Evolutionary conservation across 2,113 vertebrate species (phyloP).

Genomic region (Scytalopus superciliaris): DNA sequence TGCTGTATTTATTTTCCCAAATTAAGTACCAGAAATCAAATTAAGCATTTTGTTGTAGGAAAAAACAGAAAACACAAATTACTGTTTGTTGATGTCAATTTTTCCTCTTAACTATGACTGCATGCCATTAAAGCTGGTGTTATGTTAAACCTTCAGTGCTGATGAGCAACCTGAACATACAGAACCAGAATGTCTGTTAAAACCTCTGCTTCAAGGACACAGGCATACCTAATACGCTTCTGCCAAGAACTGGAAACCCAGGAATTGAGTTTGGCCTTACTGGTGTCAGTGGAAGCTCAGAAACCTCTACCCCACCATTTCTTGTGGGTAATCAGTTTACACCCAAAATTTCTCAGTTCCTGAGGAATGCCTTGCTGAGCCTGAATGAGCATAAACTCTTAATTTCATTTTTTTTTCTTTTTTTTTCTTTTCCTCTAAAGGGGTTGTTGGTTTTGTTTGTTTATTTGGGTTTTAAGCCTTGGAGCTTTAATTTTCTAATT

Average conservation of each 20-base stretch:
- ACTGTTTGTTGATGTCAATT: not conserved
- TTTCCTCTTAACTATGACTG: not conserved
- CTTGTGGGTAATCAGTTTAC: not conserved
- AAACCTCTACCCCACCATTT: not conserved
- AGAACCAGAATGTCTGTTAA: not conserved
- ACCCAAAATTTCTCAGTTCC: not conserved
- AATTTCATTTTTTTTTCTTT: not conserved
- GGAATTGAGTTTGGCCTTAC: not conserved
- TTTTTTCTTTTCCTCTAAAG: not conserved
- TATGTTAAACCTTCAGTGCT: not conserved
- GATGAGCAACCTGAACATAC: not conserved
- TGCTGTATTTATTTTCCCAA: not conserved
- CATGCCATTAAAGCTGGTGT: not conserved
- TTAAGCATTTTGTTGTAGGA: not conserved
- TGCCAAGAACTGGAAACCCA: not conserved
- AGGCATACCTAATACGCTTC: not conserved
- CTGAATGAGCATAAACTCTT: not conserved
- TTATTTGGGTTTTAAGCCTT: not conserved
- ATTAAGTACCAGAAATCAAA: not conserved
- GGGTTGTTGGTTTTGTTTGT: not conserved
- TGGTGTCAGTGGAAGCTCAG: not conserved
- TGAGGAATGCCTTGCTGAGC: not conserved
- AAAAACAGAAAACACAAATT: not conserved
- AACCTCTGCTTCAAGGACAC: not conserved
- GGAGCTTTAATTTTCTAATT: not conserved